Evolutionary conservation across 2,888 invertebrate genomes (phyloP).

Genomic region (Eueremaeus valkanovi): DNA sequence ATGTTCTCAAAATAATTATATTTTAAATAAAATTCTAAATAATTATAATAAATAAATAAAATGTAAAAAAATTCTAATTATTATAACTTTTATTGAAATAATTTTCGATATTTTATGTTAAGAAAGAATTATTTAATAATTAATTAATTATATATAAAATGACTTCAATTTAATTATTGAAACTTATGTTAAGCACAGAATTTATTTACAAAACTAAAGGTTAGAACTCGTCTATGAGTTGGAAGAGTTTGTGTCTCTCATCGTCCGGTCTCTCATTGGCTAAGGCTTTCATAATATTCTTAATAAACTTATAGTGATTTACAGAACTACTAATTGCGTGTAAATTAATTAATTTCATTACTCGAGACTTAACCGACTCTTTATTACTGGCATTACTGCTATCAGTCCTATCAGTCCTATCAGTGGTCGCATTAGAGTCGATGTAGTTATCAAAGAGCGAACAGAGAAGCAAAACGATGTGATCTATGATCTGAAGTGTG

Average conservation of each 20-base stretch:
- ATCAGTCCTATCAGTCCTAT: not conserved
- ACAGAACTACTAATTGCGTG: conserved; percentile 55
- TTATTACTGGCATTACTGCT: not conserved
- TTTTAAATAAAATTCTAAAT: not conserved
- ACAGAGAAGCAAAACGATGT: conserved; percentile 61
- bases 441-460: conserved; percentile 47
- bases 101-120: not conserved
- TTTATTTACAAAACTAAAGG: not conserved
- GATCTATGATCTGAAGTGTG: conserved; percentile 88
- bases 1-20: not conserved
- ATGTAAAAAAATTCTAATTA: no score
- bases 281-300: conserved; percentile 29
- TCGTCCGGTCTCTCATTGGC: conserved; percentile 36
- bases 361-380: conserved; percentile 66
- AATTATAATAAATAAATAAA: not conserved
- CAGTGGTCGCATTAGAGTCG: not conserved
- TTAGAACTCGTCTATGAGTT: conserved; percentile 38
- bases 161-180: conserved; percentile 1
- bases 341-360: conserved; percentile 80
- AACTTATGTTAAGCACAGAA: conserved; percentile 5
- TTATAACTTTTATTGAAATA: not conserved
- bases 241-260: conserved; percentile 1
- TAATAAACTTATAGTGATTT: conserved; percentile 40
- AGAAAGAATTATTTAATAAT: not conserved
- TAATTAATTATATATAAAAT: not conserved